Conservation (phyloP, 2,113 vertebrate species). For the Orcinus orca region DNA sequence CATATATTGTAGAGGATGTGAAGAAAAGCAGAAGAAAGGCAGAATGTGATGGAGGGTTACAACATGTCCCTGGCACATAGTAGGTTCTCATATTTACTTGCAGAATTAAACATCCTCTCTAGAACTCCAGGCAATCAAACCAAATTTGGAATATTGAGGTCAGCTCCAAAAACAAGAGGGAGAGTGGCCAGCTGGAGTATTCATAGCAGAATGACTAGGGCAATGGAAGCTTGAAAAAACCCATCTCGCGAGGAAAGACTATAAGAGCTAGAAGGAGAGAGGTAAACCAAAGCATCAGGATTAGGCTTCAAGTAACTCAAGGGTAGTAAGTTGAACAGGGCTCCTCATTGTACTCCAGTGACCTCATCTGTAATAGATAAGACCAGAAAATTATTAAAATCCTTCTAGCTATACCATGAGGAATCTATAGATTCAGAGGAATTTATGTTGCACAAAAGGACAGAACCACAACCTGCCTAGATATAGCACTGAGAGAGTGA, state of each 20-base stretch:
- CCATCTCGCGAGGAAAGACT: conserved; percentile 8
- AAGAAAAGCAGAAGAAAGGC: background rate
- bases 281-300: background rate
- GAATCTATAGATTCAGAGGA: background rate
- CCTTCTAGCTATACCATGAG: background rate
- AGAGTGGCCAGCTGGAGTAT: background rate
- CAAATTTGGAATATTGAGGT: conserved; percentile 30
- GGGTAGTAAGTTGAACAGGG: conserved; percentile 42
- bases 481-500: background rate
- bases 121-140: background rate
- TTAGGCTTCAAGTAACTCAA: conserved; percentile 51
- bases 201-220: background rate
- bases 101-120: background rate
- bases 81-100: background rate
- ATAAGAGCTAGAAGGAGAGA: conserved; percentile 9
- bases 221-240: conserved; percentile 38
- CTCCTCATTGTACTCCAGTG: conserved; percentile 44
- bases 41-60: background rate
- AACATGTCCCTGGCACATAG: background rate
- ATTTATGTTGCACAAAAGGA: background rate
- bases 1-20: background rate
- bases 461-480: background rate
- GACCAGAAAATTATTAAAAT: conserved; percentile 23
- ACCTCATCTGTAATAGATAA: conserved; percentile 23
- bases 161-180: conserved; percentile 2